Conservation (phyloP, 2,888 invertebrate genomes). For the Augochlorella aurata region DNA sequence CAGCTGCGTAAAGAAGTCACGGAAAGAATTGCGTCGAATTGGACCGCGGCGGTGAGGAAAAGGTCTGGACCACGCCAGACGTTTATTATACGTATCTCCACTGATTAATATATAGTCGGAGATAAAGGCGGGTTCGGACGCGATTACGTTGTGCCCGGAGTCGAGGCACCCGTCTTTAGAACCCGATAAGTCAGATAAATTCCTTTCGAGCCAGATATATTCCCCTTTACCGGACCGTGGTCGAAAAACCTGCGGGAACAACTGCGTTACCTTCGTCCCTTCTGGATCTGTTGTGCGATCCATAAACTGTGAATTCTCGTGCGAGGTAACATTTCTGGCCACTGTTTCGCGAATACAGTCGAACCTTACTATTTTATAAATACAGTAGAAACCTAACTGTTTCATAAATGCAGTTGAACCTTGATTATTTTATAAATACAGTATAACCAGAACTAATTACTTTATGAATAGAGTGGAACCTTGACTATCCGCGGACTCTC, state of each 20-base stretch:
- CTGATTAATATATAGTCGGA: constrained; percentile 40
- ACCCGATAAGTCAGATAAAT: constrained; percentile 33
- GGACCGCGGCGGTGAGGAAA: neutral
- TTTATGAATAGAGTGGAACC: no score
- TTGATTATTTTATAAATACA: no score
- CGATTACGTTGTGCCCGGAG: constrained; percentile 15
- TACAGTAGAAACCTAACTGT: no score
- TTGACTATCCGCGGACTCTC: no score
- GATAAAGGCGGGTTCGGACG: constrained; percentile 31
- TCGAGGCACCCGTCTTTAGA: constrained; percentile 35
- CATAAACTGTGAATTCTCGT: no score
- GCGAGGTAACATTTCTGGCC: no score
- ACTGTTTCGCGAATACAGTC: no score
- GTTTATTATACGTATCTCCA: constrained; percentile 38
- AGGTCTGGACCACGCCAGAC: constrained; percentile 17
- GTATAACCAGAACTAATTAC: no score
- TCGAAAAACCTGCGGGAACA: constrained; percentile 2
- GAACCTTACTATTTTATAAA: no score
- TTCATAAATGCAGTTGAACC: no score
- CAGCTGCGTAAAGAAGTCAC: constrained; percentile 15
- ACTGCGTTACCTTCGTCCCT: neutral
- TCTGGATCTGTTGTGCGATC: neutral
- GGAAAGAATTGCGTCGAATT: constrained; percentile 14
- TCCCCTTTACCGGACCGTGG: neutral
- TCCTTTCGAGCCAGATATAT: constrained; percentile 29